phyloP scores from a whole-genome alignment of 2,113 vertebrate genomes.

The Podarcis muralis region DNA sequence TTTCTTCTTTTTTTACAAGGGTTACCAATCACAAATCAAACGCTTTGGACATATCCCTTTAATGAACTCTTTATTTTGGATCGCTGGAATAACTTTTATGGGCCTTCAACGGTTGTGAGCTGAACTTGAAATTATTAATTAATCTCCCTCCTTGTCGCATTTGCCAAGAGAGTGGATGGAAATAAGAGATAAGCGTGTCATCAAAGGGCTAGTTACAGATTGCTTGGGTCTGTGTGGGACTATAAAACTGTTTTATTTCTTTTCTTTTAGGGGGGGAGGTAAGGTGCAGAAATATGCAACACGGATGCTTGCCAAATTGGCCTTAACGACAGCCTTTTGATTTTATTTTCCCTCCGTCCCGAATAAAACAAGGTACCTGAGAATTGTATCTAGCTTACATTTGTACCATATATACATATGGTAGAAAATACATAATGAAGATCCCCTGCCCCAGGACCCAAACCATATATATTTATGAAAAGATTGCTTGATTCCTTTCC shows the following conservation, averaged over 20 bases:
- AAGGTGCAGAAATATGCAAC: neutral
- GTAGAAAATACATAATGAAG: no score
- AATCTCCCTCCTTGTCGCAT: conserved; percentile 69
- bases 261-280: neutral
- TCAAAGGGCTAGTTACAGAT: conserved; percentile 62
- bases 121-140: conserved; percentile 77
- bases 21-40: conserved; percentile 79
- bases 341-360: neutral
- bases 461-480: conserved; percentile 19
- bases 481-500: conserved; percentile 38
- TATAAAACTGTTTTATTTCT: conserved; percentile 56
- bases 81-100: conserved; percentile 72
- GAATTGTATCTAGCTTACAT: neutral
- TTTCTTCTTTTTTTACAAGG: conserved; percentile 69
- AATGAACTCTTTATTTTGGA: conserved; percentile 80
- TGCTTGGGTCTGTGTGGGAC: conserved; percentile 58
- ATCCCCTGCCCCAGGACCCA: no score
- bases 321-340: neutral
- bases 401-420: no score
- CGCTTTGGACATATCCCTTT: conserved; percentile 70
- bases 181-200: conserved; percentile 52
- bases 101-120: conserved; percentile 61
- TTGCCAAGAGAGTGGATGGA: conserved; percentile 69
- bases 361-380: neutral
- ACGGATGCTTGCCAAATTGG: conserved; percentile 32